These are phyloP conservation scores for Cyphomyrmex costatus DNA, from an alignment of 1,140 invertebrate genomes.

Conservation along the genomic window DNA sequence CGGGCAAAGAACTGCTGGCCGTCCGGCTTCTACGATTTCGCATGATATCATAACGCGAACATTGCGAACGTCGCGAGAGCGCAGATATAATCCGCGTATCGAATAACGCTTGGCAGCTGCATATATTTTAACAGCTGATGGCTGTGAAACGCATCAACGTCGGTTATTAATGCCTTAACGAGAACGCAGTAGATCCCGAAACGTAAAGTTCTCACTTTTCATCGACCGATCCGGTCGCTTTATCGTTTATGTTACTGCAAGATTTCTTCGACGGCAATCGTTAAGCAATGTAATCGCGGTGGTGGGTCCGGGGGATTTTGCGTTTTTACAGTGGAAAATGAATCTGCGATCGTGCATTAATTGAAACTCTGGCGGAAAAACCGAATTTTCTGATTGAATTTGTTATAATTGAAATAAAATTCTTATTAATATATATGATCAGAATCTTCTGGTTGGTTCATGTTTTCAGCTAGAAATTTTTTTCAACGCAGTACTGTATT, in stretches of 20 bases:
- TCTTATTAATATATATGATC: too few relatives aligned
- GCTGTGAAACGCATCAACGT: not conserved
- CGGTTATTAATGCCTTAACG: not conserved
- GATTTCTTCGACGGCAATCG: not conserved
- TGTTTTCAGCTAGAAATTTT: too few relatives aligned
- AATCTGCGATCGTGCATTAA: too few relatives aligned
- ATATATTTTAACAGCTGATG: conserved; percentile 63
- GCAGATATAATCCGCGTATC: conserved; percentile 50
- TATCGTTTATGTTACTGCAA: conserved; percentile 3
- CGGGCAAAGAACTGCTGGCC: conserved; percentile 19
- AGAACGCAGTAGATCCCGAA: not conserved
- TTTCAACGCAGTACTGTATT: not conserved
- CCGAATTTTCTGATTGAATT: too few relatives aligned
- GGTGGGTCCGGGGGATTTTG: not conserved
- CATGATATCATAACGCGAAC: conserved; percentile 7
- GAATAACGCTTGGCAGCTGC: conserved; percentile 59
- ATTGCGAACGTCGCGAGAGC: conserved; percentile 3
- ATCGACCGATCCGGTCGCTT: not conserved
- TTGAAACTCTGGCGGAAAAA: too few relatives aligned
- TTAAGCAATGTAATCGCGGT: too few relatives aligned
- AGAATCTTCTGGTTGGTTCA: too few relatives aligned
- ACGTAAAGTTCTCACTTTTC: not conserved
- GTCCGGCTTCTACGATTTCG: conserved; percentile 14
- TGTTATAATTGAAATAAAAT: too few relatives aligned
- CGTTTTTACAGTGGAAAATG: too few relatives aligned